Percentiles rank a stretch among this genome's conserved stretches.
Evolutionary conservation across 2,797 vertebrate species (phyloP).

Genomic region (Phalanger gymnotis): DNA sequence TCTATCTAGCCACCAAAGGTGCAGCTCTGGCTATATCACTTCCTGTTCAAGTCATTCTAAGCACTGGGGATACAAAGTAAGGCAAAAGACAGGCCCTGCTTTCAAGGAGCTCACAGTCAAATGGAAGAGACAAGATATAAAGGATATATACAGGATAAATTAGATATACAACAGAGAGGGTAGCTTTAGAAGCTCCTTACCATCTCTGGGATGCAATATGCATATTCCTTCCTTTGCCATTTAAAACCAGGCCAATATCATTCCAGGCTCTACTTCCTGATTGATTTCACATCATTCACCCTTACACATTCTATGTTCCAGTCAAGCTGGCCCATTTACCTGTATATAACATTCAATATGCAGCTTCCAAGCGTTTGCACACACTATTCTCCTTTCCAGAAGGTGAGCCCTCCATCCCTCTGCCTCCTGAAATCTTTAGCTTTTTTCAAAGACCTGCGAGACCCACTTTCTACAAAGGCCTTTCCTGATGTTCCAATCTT

Average conservation of each 20-base stretch:
- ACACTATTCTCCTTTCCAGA: background rate
- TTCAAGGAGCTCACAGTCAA: background rate
- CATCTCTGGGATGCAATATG: background rate
- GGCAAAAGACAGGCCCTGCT: background rate
- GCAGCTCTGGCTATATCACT: background rate
- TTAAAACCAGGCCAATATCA: background rate
- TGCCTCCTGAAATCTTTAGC: too few relatives aligned
- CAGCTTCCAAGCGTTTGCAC: background rate
- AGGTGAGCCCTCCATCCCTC: background rate
- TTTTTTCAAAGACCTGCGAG: too few relatives aligned
- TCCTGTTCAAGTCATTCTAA: background rate
- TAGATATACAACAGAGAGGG: background rate
- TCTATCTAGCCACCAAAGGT: background rate
- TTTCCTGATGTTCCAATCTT: background rate
- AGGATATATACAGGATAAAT: background rate
- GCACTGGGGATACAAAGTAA: background rate
- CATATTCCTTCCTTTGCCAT: background rate
- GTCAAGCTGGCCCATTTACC: too few relatives aligned
- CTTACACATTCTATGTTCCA: background rate
- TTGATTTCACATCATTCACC: background rate
- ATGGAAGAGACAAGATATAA: background rate
- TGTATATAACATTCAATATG: background rate
- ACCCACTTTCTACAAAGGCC: background rate
- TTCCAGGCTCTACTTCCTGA: background rate
- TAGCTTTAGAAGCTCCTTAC: background rate